phyloP scores from a whole-genome alignment of 2,888 invertebrate species.

The Volucella bombylans region DNA sequence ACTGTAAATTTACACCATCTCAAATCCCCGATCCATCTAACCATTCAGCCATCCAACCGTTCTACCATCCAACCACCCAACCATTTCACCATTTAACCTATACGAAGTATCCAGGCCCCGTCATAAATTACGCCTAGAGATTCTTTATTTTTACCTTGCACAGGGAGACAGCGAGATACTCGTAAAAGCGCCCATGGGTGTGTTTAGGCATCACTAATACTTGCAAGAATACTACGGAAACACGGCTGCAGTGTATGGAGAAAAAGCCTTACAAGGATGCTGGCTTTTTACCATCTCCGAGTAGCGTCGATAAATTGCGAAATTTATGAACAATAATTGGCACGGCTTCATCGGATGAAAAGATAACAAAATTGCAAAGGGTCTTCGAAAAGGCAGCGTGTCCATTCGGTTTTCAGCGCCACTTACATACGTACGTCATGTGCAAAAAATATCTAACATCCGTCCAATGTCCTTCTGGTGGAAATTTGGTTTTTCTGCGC shows the following conservation, averaged over 20 bases:
- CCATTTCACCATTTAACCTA: slow-evolving; percentile 20
- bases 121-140: slow-evolving; percentile 67
- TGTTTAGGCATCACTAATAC: slow-evolving; percentile 56
- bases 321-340: slow-evolving; percentile 69
- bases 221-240: slow-evolving; percentile 22
- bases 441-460: slow-evolving; percentile 68
- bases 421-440: slow-evolving; percentile 54
- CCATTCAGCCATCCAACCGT: slow-evolving; percentile 44
- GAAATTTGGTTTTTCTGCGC: slow-evolving; percentile 47
- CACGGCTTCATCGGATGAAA: slow-evolving; percentile 54
- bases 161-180: slow-evolving; percentile 20
- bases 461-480: slow-evolving; percentile 64
- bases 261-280: not conserved
- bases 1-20: slow-evolving; percentile 47
- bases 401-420: slow-evolving; percentile 42
- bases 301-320: slow-evolving; percentile 62
- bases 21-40: slow-evolving; percentile 40
- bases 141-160: slow-evolving; percentile 63
- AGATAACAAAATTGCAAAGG: slow-evolving; percentile 31
- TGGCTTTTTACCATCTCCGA: slow-evolving; percentile 37
- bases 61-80: not conserved
- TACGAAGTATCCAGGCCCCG: not conserved
- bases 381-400: slow-evolving; percentile 1
- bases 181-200: slow-evolving; percentile 65
- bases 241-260: not conserved